Evolutionary conservation across 2,888 invertebrate species (phyloP), one percentile per base, ranked within the genome.

Genomic region (Teinopalpus imperialis): DNA sequence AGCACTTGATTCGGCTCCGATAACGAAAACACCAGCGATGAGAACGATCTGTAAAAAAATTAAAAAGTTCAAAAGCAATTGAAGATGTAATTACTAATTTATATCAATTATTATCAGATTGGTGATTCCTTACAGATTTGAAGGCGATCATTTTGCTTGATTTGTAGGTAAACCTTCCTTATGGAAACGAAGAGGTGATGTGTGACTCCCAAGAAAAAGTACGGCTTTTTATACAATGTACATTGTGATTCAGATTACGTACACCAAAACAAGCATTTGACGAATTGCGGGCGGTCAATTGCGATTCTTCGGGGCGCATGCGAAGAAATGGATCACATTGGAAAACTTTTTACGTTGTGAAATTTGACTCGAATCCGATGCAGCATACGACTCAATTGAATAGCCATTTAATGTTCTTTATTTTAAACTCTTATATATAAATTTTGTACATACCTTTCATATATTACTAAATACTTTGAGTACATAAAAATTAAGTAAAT

Each of bases 241-340:
- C 75, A 81, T 87, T 87, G 74, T 69, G 54, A 88, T 88, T 83
- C 87, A 76, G 54, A 61, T 66, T 69, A 68, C 85, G 86, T 83
- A 51, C 72, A 51, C 50, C 64, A 63, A 77, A 80, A 72, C 71
- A 66, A 71, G 68, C 80, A 76, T 81, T 82, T 85, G 81, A 81
- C 67, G 69, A 69, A 82, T 81, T 75, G 77, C 79, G 70, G 59
- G 35, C 54, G 68, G 69, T 75, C 86, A 78, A 67, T 87, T 83
- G 75, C 81, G 81, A 87, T 87, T 88, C 86, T 74, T 59, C 41
- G 60, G 65, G 66, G 78, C 76, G 63, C 73, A 69, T 70, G 57
- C 52, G 61, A 80, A 81, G 86, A 88, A 88, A 86, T 88, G 86
- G 83, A 85, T 72, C 83, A 81, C 57, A 74, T 83, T 85, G 70